These are phyloP conservation scores for Calycopis cecrops DNA, from an alignment of 1,140 invertebrate species.

Conservation along the genomic window DNA sequence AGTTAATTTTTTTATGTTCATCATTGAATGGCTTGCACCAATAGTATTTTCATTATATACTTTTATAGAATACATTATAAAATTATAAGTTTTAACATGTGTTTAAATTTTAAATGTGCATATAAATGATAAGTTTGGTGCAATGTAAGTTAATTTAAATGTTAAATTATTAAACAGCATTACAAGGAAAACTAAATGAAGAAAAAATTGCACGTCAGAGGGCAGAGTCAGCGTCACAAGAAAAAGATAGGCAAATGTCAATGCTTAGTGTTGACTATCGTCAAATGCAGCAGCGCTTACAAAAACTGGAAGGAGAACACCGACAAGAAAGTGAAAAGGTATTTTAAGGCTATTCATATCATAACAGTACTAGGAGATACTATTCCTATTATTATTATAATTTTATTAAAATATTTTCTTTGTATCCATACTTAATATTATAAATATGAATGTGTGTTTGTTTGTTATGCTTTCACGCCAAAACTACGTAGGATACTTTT, in stretches of 20 bases:
- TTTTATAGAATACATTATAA: too few species aligned
- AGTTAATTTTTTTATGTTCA: not conserved
- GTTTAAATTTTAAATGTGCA: too few species aligned
- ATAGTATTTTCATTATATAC: not conserved
- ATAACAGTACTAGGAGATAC: too few species aligned
- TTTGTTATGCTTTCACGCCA: too few species aligned
- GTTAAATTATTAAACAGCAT: slow-evolving; percentile 74
- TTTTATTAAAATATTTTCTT: too few species aligned
- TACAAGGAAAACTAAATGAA: slow-evolving; percentile 93
- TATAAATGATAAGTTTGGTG: too few species aligned
- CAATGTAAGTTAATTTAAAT: too few species aligned
- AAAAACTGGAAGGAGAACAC: slow-evolving; percentile 93
- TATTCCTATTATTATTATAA: too few species aligned
- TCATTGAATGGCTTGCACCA: not conserved
- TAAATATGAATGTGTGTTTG: too few species aligned
- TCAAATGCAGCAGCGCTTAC: slow-evolving; percentile 91
- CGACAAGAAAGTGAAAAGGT: slow-evolving; percentile 91
- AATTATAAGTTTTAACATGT: too few species aligned
- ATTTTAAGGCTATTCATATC: slow-evolving; percentile 3
- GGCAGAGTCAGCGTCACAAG: slow-evolving; percentile 88
- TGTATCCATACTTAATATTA: too few species aligned
- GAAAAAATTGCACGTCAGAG: slow-evolving; percentile 90
- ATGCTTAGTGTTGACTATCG: slow-evolving; percentile 95
- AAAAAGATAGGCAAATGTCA: slow-evolving; percentile 94
- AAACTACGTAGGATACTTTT: too few species aligned